Evolutionary conservation across 2,888 invertebrate genomes (phyloP).

Genomic region (Dromius quadrimaculatus): DNA sequence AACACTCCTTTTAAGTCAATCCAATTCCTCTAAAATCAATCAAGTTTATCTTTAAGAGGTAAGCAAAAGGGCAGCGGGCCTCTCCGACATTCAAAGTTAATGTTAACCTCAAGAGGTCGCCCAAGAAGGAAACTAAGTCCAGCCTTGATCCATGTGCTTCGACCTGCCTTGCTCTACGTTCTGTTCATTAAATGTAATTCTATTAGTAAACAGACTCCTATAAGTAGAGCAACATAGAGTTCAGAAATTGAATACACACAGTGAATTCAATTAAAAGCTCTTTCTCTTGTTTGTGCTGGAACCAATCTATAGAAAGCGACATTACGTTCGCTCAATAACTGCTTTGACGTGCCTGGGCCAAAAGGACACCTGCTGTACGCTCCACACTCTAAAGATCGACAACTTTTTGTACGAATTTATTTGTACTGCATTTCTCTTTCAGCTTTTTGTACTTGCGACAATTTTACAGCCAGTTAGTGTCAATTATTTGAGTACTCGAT

Average conservation of each 20-base stretch:
- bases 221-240: constrained; percentile 50
- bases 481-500: too few relatives aligned
- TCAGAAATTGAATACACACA: constrained; percentile 52
- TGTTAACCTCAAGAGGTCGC: constrained; percentile 6
- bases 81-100: too few relatives aligned
- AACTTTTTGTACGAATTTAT: too few relatives aligned
- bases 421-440: too few relatives aligned
- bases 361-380: neutral
- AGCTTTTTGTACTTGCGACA: too few relatives aligned
- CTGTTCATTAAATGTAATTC: constrained; percentile 52
- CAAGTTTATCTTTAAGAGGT: constrained; percentile 20
- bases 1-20: constrained; percentile 23
- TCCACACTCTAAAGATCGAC: too few relatives aligned
- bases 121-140: constrained; percentile 13
- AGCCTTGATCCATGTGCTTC: too few relatives aligned
- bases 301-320: constrained; percentile 51
- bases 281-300: constrained; percentile 51
- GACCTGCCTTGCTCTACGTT: neutral
- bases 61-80: constrained; percentile 18
- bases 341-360: constrained; percentile 14
- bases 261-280: constrained; percentile 51
- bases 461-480: too few relatives aligned
- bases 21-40: constrained; percentile 14
- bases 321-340: constrained; percentile 47
- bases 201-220: constrained; percentile 52